Evolutionary conservation across 2,113 vertebrate genomes (phyloP), one percentile per base, ranked within the genome.

Genomic region (Trogon surrucura): DNA sequence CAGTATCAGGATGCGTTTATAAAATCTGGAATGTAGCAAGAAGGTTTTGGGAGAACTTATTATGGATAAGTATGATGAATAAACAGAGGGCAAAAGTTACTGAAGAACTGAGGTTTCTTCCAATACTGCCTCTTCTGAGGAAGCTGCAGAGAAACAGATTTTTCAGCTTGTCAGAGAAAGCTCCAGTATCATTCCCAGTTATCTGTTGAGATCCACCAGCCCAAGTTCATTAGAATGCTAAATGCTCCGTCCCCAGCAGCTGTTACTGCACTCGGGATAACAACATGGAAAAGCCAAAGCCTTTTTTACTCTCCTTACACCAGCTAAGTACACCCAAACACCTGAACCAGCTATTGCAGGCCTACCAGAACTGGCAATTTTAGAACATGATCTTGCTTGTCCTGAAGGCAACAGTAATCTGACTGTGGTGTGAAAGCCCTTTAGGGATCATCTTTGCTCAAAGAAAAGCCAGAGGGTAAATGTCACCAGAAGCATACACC

Each of bases 41-140:
- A 88, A 65, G 56, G n/a, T 72, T 94, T 64, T 5, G n/a, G 18
- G 41, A 93, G 18, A 90, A 83, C 10, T 79, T 86, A 47, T 44
- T 89, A 64, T 53, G 29, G 19, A 14, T 69, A 79, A 91, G 6
- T 61, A 84, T 50, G 44, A 91, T 75, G n/a, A 87, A 89, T 87
- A 93, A 91, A 91, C 22, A 73, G 66, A 93, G 34, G 38, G 53
- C 22, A 94, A 80, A 89, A 74, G 34, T 88, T 80, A 78, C 45
- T 5, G 6, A 73, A 48, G 27, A 93, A 74, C 23, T 56, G 10
- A 75, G 41, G 15, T 61, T 94, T 84, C 53, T 74, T 81, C 48
- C 57, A 80, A 65, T 71, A 81, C 85, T 60, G 56, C 30, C 17
- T 80, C 16, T 71, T 91, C 57, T 61, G 44, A 77, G 56, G 26